Evolutionary conservation across 2,888 invertebrate genomes (phyloP).

Genomic region (Rhyacophila evoluta): DNA sequence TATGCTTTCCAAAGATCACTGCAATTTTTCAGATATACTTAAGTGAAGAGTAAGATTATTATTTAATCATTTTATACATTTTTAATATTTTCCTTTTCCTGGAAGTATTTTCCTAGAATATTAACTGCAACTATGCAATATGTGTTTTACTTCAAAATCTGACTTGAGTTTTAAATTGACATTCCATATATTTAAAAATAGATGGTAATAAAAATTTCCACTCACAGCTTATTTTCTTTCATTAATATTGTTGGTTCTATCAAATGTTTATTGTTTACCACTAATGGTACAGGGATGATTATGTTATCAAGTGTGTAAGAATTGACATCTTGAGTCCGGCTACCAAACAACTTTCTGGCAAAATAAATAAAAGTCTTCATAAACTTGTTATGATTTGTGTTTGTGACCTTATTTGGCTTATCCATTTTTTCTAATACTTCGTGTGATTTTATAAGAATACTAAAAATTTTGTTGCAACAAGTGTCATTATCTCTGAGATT

Average conservation of each 20-base stretch:
- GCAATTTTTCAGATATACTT: too few relatives aligned
- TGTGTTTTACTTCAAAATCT: too few relatives aligned
- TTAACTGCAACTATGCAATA: too few relatives aligned
- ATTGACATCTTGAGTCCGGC: not conserved
- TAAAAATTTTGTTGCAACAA: not conserved
- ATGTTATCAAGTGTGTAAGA: not conserved
- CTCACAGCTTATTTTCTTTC: not conserved
- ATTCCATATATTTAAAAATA: too few relatives aligned
- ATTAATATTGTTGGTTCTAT: not conserved
- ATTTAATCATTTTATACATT: too few relatives aligned
- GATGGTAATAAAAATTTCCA: not conserved
- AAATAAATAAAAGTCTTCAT: constrained; percentile 22
- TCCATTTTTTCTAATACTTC: constrained; percentile 37
- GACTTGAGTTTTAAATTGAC: too few relatives aligned
- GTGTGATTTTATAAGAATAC: not conserved
- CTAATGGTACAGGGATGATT: not conserved
- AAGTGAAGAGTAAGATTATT: too few relatives aligned
- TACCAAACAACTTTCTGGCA: constrained; percentile 31
- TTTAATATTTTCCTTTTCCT: too few relatives aligned
- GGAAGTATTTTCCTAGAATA: too few relatives aligned
- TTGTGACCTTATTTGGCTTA: constrained; percentile 15
- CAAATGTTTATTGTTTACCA: not conserved
- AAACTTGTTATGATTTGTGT: constrained; percentile 17
- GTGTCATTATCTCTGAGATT: not conserved
- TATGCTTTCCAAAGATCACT: too few relatives aligned